Conservation (phyloP, 2,888 invertebrate species). For the Euphydryas editha region DNA sequence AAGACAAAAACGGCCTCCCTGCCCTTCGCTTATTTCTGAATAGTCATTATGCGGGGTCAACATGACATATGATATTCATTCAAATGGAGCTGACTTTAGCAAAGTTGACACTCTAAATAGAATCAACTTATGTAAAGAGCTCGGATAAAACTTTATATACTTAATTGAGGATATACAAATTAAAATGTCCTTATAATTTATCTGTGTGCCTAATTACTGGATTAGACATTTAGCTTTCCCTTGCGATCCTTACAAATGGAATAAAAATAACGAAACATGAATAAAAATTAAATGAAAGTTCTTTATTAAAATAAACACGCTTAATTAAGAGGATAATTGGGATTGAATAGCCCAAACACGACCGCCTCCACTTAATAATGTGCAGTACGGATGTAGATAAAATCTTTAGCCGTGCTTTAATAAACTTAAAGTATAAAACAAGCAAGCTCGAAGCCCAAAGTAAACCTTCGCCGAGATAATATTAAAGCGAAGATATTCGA, state of each 20-base stretch:
- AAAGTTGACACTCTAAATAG: background rate
- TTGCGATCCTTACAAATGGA: background rate
- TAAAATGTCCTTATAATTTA: background rate
- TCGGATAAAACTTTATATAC: slow-evolving; percentile 5
- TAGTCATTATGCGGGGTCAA: slow-evolving; percentile 19
- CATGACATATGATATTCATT: slow-evolving; percentile 14
- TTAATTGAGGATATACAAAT: slow-evolving; percentile 4
- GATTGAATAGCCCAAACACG: background rate
- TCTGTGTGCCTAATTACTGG: background rate
- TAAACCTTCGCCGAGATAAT: slow-evolving; percentile 8
- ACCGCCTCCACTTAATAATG: background rate
- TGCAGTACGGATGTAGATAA: background rate
- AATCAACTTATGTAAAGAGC: slow-evolving; percentile 11
- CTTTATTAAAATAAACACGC: background rate
- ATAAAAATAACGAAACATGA: background rate
- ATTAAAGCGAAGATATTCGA: slow-evolving; percentile 20
- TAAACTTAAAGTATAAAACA: slow-evolving; percentile 11
- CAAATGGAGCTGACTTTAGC: slow-evolving; percentile 9
- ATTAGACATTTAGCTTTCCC: background rate
- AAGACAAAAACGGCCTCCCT: slow-evolving; percentile 6
- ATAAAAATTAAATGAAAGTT: background rate
- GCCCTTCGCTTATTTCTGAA: slow-evolving; percentile 16
- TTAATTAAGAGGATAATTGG: background rate
- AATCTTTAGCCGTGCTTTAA: slow-evolving; percentile 4
- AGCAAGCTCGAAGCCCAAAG: slow-evolving; percentile 13